Percentiles rank a stretch among this genome's conserved stretches.
Evolutionary conservation across 1,140 invertebrate genomes (phyloP).

Genomic region (Ceratitis capitata): DNA sequence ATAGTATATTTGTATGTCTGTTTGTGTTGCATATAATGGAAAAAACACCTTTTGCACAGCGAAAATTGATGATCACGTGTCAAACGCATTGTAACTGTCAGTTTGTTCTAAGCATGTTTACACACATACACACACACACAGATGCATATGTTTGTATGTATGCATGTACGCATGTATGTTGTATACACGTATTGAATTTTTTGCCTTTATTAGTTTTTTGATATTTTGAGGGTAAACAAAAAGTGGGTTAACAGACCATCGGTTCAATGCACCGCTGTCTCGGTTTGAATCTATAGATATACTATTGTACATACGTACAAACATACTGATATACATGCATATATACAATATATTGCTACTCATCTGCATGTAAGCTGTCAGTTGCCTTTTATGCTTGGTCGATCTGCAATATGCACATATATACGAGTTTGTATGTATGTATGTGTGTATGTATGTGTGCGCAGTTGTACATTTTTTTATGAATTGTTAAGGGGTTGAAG

Average conservation of each 20-base stretch:
- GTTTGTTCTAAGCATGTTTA: not conserved
- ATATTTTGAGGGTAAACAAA: not conserved
- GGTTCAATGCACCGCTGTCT: not conserved
- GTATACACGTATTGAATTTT: not conserved
- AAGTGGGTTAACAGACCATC: not conserved
- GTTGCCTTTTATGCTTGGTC: not conserved
- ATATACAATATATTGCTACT: no score
- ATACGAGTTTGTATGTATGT: no score
- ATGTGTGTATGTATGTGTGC: no score
- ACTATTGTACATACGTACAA: not conserved
- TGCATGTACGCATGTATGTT: not conserved
- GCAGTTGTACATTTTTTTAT: no score
- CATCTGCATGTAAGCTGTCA: slow-evolving; percentile 2
- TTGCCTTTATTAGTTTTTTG: not conserved
- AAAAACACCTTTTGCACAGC: not conserved
- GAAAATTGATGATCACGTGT: slow-evolving; percentile 1
- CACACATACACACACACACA: no score
- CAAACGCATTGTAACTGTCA: slow-evolving; percentile 6
- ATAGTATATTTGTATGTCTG: no score
- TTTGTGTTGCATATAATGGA: not conserved
- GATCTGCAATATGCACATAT: not conserved
- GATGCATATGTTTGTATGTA: not conserved
- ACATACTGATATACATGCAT: no score
- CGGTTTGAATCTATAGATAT: no score
- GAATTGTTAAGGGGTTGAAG: not conserved